Evolutionary conservation across 2,888 invertebrate species (phyloP).

Genomic region (Tuberolachnus salignus): DNA sequence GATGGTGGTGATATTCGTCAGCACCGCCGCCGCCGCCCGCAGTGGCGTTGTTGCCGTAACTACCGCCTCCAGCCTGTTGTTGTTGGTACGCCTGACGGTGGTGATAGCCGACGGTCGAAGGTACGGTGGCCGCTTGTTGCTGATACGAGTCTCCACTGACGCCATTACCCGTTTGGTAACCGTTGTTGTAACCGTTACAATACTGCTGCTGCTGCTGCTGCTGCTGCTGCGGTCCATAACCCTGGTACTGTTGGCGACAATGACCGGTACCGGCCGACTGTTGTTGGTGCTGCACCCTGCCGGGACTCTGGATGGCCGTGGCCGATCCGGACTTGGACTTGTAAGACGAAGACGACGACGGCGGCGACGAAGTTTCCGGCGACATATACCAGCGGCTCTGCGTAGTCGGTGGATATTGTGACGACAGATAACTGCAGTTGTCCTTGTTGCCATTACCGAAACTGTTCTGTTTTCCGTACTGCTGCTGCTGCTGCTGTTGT

Average conservation of each 20-base stretch:
- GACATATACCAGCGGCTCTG: constrained; percentile 47
- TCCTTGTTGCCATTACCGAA: constrained; percentile 37
- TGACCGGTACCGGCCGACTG: constrained; percentile 58
- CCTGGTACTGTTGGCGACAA: constrained; percentile 43
- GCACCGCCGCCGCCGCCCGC: constrained; percentile 59
- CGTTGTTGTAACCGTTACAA: constrained; percentile 53
- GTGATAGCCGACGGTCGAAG: constrained; percentile 61
- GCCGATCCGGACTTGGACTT: constrained; percentile 41
- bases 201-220: too few species aligned
- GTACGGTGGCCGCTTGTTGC: constrained; percentile 55
- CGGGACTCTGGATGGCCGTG: constrained; percentile 60
- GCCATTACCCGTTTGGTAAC: constrained; percentile 60
- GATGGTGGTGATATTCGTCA: constrained; percentile 31
- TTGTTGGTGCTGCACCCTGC: constrained; percentile 60
- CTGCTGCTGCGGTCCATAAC: constrained; percentile 25
- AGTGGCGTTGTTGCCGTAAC: constrained; percentile 48
- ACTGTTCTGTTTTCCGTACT: constrained; percentile 44
- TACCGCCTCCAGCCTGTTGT: constrained; percentile 60
- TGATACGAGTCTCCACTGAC: constrained; percentile 59
- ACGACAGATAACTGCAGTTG: constrained; percentile 57
- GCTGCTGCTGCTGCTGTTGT: constrained; percentile 59
- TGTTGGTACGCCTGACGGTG: constrained; percentile 60
- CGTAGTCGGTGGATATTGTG: constrained; percentile 57
- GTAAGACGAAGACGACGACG: constrained; percentile 37
- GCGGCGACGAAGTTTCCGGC: constrained; percentile 42